These are phyloP conservation scores for Drosophila borborema DNA, from an alignment of 2,888 invertebrate species.

Conservation along the genomic window DNA sequence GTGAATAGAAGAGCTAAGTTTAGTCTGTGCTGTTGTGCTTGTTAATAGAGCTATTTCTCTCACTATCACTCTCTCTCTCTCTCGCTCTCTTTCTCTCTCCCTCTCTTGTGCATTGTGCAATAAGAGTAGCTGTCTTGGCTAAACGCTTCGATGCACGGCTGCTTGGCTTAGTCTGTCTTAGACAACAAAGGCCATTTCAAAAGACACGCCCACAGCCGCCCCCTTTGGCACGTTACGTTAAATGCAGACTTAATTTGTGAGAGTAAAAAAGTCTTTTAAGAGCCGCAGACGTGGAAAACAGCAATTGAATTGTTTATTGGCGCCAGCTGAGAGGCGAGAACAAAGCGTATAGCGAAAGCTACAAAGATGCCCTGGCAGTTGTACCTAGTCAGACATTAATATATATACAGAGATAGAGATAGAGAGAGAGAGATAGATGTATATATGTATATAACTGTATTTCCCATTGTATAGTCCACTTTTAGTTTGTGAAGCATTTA, in stretches of 20 bases:
- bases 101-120: too few species aligned
- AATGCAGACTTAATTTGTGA: conserved; percentile 66
- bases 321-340: conserved; percentile 35
- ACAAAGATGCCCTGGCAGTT: not conserved
- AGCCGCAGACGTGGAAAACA: conserved; percentile 43
- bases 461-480: conserved; percentile 22
- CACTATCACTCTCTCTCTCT: not conserved
- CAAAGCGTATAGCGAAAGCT: conserved; percentile 22
- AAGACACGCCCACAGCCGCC: conserved; percentile 26
- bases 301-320: conserved; percentile 67
- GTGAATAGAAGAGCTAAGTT: not conserved
- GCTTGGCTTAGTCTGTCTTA: conserved; percentile 51
- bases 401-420: not conserved
- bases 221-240: conserved; percentile 45
- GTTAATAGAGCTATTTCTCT: not conserved
- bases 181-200: conserved; percentile 41
- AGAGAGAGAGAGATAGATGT: too few species aligned
- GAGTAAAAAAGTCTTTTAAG: conserved; percentile 53
- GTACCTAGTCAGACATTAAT: conserved; percentile 7
- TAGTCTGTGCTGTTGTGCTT: not conserved
- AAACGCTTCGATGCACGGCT: conserved; percentile 17
- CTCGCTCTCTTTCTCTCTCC: not conserved
- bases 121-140: not conserved
- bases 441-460: not conserved
- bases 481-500: conserved; percentile 15